Base-by-base conservation (phyloP, 1,140 invertebrate species). In the Trypoxylus dichotomus region DNA sequence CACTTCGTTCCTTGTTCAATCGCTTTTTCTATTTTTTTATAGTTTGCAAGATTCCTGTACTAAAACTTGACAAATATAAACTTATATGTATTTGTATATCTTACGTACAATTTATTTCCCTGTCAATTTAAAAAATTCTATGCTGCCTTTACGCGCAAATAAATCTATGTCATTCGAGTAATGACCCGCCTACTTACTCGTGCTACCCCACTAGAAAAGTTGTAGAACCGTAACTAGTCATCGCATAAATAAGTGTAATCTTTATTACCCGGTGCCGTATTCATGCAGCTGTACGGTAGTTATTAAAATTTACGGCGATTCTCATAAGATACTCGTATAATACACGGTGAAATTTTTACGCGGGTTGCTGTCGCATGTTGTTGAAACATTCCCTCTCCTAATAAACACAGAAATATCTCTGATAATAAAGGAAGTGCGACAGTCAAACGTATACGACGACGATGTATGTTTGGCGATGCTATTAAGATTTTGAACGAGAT, bases 241-340 rank as follows among this genome's bases (percentile, higher is more conserved):
- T 27, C 60, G 60, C 60, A 68, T 68, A 68, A 68, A 68, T 68
- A 68, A 68, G 7, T 24, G 60, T 68, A 68, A 68, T 68, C 60
- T 68, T 68, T 68, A 68, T 68, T 68, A 68, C 60, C 21, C 24
- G 19, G 47, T 68, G 11, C 47, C 15, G 60, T 68, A 29, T 29
- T 1, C 21, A 58, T 21, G 13, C 21, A 58, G 27, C 19, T 25
- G 21, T 29, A 27, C 60, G 24, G 21, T 68, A 21, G 19, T 68
- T 21, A 68, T 68, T 25, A 68, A 68, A 68, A 68, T 68, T 68
- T 68, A 68, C 27, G 19, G 21, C 15, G 60, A 68, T 68, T 24
- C 60, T 68, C 60, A 27, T 24, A 68, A 68, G 60, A 68, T 68
- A 68, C 60, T 24, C 60, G 24, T 68, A 37, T 37, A 68, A 68